Evolutionary conservation across 1,140 invertebrate species (phyloP).

Genomic region (Brachionus koreanus): DNA sequence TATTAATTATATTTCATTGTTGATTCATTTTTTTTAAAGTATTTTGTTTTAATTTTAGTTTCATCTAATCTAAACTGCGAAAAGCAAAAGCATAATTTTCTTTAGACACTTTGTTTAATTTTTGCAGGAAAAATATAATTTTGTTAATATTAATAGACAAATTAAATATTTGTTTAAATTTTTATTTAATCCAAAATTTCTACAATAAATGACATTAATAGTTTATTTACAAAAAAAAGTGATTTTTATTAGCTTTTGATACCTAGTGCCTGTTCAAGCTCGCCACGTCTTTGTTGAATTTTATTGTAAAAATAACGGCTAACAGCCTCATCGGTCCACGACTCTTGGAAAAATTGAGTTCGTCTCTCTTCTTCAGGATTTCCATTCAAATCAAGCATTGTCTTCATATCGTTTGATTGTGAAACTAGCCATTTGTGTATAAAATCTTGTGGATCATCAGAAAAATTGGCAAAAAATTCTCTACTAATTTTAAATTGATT

Average conservation of each 20-base stretch:
- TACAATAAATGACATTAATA: neutral
- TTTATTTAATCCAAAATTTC: neutral
- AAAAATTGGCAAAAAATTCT: constrained; percentile 96
- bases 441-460: constrained; percentile 96
- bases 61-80: no score
- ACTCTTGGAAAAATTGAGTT: constrained; percentile 76
- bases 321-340: constrained; percentile 92
- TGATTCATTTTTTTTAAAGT: no score
- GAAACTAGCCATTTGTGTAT: constrained; percentile 98
- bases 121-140: no score
- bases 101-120: no score
- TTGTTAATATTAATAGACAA: no score
- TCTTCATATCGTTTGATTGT: constrained; percentile 88
- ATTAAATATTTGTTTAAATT: no score
- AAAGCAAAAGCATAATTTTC: no score
- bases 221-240: neutral
- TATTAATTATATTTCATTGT: no score
- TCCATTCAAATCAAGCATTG: constrained; percentile 51
- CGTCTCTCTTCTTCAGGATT: constrained; percentile 92
- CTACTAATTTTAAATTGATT: constrained; percentile 95
- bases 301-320: constrained; percentile 98
- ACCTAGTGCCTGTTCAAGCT: constrained; percentile 76
- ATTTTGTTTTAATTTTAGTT: no score
- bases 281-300: constrained; percentile 84
- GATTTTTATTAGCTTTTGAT: neutral